Conservation (phyloP, 1,140 invertebrate genomes). For the Protaetia brevitarsis region DNA sequence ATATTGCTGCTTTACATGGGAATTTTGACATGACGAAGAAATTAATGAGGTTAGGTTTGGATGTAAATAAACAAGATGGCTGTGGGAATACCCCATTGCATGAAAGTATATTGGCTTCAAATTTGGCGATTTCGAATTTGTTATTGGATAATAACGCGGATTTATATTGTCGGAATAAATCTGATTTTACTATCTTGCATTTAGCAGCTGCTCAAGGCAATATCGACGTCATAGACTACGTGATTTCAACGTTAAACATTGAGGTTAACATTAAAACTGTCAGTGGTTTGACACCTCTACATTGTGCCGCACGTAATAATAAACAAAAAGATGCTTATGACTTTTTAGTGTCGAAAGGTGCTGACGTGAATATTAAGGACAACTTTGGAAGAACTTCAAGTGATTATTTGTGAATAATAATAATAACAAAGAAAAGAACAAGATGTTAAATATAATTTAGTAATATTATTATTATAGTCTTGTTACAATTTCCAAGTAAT, state of each 20-base stretch:
- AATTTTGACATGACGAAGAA: constrained; percentile 45
- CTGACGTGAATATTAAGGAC: constrained; percentile 33
- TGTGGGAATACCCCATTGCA: constrained; percentile 63
- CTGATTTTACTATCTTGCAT: constrained; percentile 55
- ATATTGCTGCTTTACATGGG: constrained; percentile 61
- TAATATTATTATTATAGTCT: too few relatives aligned
- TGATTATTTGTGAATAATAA: too few relatives aligned
- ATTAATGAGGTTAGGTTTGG: constrained; percentile 42
- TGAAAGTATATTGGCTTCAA: constrained; percentile 57
- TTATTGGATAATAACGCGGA: constrained; percentile 47
- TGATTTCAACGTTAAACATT: constrained; percentile 47
- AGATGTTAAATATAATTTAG: too few relatives aligned
- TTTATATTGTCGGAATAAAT: constrained; percentile 47
- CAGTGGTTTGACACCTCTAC: constrained; percentile 35
- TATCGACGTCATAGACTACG: constrained; percentile 51
- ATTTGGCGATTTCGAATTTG: constrained; percentile 49
- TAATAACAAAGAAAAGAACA: too few relatives aligned
- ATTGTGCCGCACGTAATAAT: constrained; percentile 41
- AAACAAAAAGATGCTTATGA: constrained; percentile 29
- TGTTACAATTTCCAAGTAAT: too few relatives aligned
- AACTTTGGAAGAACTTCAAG: constrained; percentile 35
- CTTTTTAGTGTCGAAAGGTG: constrained; percentile 33
- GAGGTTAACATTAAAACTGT: constrained; percentile 35
- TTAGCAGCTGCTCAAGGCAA: constrained; percentile 60
- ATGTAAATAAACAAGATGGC: constrained; percentile 51